These are phyloP conservation scores for Capricornis sumatraensis DNA, from an alignment of 2,113 vertebrate species.

Conservation along the genomic window DNA sequence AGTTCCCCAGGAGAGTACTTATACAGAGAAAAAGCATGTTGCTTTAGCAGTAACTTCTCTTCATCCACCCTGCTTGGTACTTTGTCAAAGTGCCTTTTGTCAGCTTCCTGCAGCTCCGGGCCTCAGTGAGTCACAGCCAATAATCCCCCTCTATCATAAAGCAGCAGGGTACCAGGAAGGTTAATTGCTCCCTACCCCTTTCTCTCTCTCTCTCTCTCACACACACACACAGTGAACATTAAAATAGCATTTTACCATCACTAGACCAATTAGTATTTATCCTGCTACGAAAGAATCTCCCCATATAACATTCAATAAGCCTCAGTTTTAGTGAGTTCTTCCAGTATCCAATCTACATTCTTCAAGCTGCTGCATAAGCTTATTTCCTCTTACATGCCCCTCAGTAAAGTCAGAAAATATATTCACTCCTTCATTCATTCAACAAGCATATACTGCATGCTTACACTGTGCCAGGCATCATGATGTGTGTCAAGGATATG, in stretches of 20 bases:
- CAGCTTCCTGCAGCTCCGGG: neutral
- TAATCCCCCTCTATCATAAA: neutral
- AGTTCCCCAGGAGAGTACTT: neutral
- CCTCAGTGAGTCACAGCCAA: neutral
- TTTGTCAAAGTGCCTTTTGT: conserved; percentile 7
- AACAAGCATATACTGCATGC: neutral
- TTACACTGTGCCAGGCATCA: neutral
- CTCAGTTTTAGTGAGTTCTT: neutral
- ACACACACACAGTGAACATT: neutral
- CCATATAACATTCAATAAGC: neutral
- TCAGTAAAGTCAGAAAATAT: neutral
- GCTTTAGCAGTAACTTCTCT: neutral
- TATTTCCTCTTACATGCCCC: neutral
- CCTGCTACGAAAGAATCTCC: neutral
- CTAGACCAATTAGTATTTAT: neutral
- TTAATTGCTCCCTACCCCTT: neutral
- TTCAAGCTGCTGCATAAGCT: neutral
- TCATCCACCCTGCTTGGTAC: neutral
- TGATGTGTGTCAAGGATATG: neutral
- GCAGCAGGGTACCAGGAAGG: neutral
- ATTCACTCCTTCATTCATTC: neutral
- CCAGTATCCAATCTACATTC: neutral
- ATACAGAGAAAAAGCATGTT: neutral
- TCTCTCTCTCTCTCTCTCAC: neutral
- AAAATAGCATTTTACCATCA: neutral